phyloP scores from a whole-genome alignment of 2,888 invertebrate genomes.

The Ypsolopha sequella region DNA sequence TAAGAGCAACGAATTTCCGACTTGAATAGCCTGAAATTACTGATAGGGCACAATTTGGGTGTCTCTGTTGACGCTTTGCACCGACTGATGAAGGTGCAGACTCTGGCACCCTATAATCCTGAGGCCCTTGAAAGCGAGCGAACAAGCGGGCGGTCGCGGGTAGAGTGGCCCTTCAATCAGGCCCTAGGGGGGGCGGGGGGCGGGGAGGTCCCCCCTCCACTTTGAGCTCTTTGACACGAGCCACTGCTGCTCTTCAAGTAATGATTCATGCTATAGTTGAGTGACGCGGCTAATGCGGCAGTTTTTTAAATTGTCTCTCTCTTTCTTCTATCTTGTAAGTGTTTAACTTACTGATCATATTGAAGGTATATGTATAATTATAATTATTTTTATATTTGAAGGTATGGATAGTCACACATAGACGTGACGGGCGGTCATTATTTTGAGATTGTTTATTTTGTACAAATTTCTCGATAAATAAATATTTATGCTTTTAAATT shows the following conservation, averaged over 20 bases:
- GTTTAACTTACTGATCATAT: no score
- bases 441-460: no score
- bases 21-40: conserved; percentile 52
- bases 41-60: conserved; percentile 44
- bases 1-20: conserved; percentile 21
- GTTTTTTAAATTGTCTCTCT: conserved; percentile 28
- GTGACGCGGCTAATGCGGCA: conserved; percentile 64
- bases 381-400: no score
- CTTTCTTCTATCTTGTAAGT: conserved; percentile 37
- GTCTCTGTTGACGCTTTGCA: conserved; percentile 47
- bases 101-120: conserved; percentile 68
- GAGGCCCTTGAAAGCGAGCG: conserved; percentile 65
- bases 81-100: conserved; percentile 66
- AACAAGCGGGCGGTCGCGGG: conserved; percentile 66
- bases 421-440: no score
- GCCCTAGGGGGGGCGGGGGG: conserved; percentile 18
- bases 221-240: conserved; percentile 67
- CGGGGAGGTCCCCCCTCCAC: conserved; percentile 60
- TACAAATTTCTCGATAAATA: no score
- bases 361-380: no score
- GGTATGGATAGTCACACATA: no score
- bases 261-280: conserved; percentile 70
- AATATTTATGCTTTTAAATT: no score
- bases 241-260: conserved; percentile 70
- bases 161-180: conserved; percentile 70